Conservation (phyloP, 2,797 vertebrate genomes). For the Enteromius thamalakanensis region DNA sequence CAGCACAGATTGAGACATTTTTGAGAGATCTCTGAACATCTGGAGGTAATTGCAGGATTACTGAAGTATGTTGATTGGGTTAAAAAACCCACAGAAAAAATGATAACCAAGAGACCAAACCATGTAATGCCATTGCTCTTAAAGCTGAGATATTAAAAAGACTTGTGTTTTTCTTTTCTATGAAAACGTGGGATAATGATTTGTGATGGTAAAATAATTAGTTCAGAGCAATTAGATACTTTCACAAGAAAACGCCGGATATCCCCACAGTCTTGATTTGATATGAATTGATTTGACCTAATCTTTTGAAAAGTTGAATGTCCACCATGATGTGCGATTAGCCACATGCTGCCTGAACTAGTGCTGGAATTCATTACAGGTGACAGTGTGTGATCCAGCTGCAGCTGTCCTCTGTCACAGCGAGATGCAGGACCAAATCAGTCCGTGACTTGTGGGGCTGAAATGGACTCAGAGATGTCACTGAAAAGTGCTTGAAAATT, state of each 20-base stretch:
- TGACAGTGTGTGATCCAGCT: slow-evolving; percentile 1
- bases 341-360: not conserved
- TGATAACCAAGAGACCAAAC: not conserved
- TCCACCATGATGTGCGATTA: slow-evolving; percentile 12
- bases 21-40: not conserved
- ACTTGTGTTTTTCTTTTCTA: not conserved
- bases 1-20: not conserved
- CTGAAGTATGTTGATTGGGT: not conserved
- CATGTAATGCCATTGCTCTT: not conserved
- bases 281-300: slow-evolving; percentile 6
- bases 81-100: not conserved
- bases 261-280: not conserved
- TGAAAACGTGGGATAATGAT: not conserved
- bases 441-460: slow-evolving; percentile 19
- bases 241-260: not conserved
- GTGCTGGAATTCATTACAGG: slow-evolving; percentile 20
- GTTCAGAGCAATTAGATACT: not conserved
- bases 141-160: not conserved
- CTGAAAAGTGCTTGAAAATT: slow-evolving; percentile 31
- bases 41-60: not conserved
- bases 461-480: slow-evolving; percentile 39
- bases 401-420: slow-evolving; percentile 27
- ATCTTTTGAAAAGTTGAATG: not conserved
- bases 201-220: not conserved
- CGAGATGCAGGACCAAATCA: slow-evolving; percentile 28